Base-by-base conservation (phyloP, 2,888 invertebrate species). In the Hipparchia sbordonii region DNA sequence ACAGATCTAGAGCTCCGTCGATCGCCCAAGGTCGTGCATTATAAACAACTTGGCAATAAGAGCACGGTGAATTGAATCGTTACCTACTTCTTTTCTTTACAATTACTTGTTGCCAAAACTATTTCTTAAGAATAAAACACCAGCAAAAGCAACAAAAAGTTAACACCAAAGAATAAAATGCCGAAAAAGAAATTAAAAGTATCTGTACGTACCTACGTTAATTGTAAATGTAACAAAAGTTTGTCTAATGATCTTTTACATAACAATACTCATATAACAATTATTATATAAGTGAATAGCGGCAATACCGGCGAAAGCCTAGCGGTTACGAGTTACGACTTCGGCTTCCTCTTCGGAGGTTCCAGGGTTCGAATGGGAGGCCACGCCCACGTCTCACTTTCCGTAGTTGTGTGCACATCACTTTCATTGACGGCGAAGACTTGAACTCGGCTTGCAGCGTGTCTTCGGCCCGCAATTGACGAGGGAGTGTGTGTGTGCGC, bases 1-100 rank as follows among this genome's bases (percentile, higher is more conserved):
- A 33, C 10, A 59, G 23, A 59, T 68, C 33, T 68, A 59, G 68
- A 68, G 45, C 68, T 60, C 48, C 33, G 48, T 68, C 33, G 8
- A 23, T 48, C 45, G 13, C n/a, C 45, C 68, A 60, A 68, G 68
- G 68, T 60, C 12, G 56, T 51, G 56, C 48, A 48, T 48, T 13
- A 62, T 46, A 62, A 65, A 65, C 9, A 52, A 12, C 51, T 33
- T 8, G 9, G 51, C 23, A 65, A 65, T 52, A 52, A 33, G 65
- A 51, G 52, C 65, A 52, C 9, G 62, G 13, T 48, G 23, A 63
- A 51, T 63, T 51, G 51, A 12, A 33, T 65, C 12, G 23, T 23
- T 33, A 51, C 6, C 10, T 51, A 10, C 23, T 39, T 39, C 5
- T 51, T 51, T 65, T 65, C 65, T 65, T 63, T 65, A 33, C 51